phyloP scores from a whole-genome alignment of 1,140 invertebrate species.

The Oryzaephilus surinamensis region DNA sequence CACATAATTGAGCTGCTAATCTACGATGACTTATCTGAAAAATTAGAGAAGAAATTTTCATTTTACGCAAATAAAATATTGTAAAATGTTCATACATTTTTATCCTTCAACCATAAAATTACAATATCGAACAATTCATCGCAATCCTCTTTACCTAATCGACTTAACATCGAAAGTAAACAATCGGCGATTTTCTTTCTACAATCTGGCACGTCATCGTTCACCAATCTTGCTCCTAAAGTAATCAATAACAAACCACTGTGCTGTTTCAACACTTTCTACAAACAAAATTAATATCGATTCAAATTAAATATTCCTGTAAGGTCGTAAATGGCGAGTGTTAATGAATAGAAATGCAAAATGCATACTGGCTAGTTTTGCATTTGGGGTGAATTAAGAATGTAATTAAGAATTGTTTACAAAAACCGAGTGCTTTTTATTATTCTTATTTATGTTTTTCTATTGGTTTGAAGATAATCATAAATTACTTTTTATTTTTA shows the following conservation, averaged over 20 bases:
- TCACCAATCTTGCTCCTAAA: conserved; percentile 58
- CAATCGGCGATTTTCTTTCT: conserved; percentile 53
- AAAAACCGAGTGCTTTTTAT: no score
- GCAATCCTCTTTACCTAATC: conserved; percentile 43
- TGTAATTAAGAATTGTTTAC: no score
- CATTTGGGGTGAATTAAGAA: no score
- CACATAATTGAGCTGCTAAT: conserved; percentile 52
- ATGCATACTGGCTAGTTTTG: no score
- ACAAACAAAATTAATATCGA: conserved; percentile 12
- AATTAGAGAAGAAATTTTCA: conserved; percentile 6
- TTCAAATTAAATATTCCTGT: neutral
- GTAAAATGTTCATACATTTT: conserved; percentile 44
- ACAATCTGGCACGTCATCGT: conserved; percentile 59
- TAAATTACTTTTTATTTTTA: no score
- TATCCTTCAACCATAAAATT: conserved; percentile 54
- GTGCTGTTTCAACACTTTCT: conserved; percentile 51
- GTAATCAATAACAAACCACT: conserved; percentile 62
- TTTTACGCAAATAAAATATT: neutral
- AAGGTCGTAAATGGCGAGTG: neutral
- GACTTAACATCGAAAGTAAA: conserved; percentile 50
- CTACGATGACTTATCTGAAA: conserved; percentile 33
- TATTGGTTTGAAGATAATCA: no score
- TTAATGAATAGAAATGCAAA: neutral
- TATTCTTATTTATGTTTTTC: no score
- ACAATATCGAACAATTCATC: conserved; percentile 56